Percentiles rank a stretch among this genome's conserved stretches.
phyloP scores from a whole-genome alignment of 2,797 vertebrate genomes.

The Huso huso region DNA sequence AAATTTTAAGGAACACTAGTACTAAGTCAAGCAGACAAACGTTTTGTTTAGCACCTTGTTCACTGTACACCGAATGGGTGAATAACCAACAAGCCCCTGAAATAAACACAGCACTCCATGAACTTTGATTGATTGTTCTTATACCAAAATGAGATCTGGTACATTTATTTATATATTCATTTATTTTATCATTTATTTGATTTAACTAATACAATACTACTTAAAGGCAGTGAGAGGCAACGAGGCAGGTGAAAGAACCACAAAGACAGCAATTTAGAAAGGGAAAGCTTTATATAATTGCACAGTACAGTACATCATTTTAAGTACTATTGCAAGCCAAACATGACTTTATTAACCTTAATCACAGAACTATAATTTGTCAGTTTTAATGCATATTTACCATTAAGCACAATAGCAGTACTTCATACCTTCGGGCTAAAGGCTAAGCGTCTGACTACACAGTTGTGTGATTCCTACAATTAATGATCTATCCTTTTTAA shows the following conservation, averaged over 20 bases:
- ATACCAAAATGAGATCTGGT: too few species aligned
- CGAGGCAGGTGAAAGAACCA: background rate
- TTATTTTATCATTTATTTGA: background rate
- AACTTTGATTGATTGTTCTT: too few species aligned
- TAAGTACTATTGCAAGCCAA: constrained; percentile 3
- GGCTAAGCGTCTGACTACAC: background rate
- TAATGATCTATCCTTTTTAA: background rate
- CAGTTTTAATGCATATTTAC: constrained; percentile 5
- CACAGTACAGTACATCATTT: background rate
- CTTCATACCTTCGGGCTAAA: background rate
- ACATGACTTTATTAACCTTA: constrained; percentile 1
- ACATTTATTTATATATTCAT: background rate
- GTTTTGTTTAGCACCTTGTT: too few species aligned
- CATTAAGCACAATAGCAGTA: background rate
- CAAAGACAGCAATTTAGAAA: background rate
- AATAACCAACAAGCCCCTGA: too few species aligned
- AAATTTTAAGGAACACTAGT: too few species aligned
- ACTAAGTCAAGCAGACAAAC: too few species aligned
- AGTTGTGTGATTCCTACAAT: background rate
- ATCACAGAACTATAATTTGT: background rate
- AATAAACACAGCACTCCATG: too few species aligned
- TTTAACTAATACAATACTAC: background rate
- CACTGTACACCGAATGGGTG: too few species aligned
- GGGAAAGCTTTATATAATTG: background rate
- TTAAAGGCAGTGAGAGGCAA: background rate